Conservation (phyloP, 2,797 vertebrate species). For the Taenioides sp. region DNA sequence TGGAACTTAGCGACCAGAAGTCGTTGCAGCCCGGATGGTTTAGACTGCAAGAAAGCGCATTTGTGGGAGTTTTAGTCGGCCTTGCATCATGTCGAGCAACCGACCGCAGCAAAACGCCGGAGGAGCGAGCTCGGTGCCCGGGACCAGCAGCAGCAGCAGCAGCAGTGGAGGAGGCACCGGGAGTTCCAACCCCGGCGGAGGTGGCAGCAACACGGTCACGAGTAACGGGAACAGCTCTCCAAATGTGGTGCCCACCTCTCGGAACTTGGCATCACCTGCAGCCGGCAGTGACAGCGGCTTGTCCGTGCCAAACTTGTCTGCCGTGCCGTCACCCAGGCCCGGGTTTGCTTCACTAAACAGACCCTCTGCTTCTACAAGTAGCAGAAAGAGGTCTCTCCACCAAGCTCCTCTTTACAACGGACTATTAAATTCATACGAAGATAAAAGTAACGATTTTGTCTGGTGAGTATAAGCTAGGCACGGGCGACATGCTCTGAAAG, state of each 20-base stretch:
- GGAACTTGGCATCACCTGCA: slow-evolving; percentile 45
- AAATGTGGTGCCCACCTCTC: slow-evolving; percentile 72
- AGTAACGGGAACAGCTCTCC: slow-evolving; percentile 70
- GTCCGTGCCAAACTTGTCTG: slow-evolving; percentile 58
- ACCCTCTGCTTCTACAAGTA: slow-evolving; percentile 70
- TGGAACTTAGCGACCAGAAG: slow-evolving; percentile 44
- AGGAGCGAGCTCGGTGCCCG: slow-evolving; percentile 69
- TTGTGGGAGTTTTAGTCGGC: slow-evolving; percentile 60
- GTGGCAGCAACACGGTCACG: slow-evolving; percentile 58
- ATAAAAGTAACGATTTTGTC: slow-evolving; percentile 98
- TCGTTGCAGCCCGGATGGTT: slow-evolving; percentile 71
- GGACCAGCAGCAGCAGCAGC: slow-evolving; percentile 76
- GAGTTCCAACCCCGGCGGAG: slow-evolving; percentile 60
- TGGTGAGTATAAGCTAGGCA: slow-evolving; percentile 79
- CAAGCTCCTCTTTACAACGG: slow-evolving; percentile 90
- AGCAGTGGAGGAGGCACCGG: slow-evolving; percentile 43
- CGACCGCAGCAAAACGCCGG: slow-evolving; percentile 69
- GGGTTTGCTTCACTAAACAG: slow-evolving; percentile 65
- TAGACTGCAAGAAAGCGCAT: slow-evolving; percentile 57
- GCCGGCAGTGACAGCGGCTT: slow-evolving; percentile 50
- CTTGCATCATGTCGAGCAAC: slow-evolving; percentile 74
- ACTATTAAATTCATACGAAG: slow-evolving; percentile 94
- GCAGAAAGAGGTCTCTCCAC: slow-evolving; percentile 86
- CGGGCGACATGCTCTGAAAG: neutral
- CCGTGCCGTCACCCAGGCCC: slow-evolving; percentile 62